phyloP scores from a whole-genome alignment of 2,888 invertebrate species.

The Ashinkailepas kermadecensis region DNA sequence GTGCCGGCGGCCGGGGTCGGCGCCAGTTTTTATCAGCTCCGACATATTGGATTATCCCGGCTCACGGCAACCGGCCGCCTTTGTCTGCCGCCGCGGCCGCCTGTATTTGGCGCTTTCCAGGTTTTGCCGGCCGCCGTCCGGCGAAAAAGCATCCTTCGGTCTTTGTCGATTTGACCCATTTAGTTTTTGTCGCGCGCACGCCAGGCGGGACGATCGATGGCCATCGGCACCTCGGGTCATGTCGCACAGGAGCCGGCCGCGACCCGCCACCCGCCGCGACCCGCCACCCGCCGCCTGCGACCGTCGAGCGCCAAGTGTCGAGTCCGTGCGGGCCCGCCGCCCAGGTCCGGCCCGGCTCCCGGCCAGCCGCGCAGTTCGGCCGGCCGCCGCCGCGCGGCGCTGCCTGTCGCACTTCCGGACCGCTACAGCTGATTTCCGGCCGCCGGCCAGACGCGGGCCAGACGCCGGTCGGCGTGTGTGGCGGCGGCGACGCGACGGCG shows the following conservation, averaged over 20 bases:
- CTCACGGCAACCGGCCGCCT: neutral
- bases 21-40: neutral
- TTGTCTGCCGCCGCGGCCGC: neutral
- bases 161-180: slow-evolving; percentile 3
- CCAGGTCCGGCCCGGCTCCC: neutral
- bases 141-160: neutral
- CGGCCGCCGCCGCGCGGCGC: neutral
- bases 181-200: neutral
- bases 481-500: neutral
- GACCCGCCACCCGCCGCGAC: neutral
- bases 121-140: neutral
- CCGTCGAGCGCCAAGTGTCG: neutral
- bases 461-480: neutral
- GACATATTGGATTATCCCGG: slow-evolving; percentile 1
- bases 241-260: neutral
- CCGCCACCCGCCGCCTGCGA: neutral
- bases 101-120: neutral
- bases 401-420: neutral
- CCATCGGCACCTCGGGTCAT: neutral
- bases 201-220: neutral
- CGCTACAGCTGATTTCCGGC: neutral
- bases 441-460: neutral
- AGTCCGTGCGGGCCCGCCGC: neutral
- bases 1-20: neutral
- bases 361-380: neutral